Evolutionary conservation across 1,140 invertebrate genomes (phyloP).

Genomic region (Hesperophylax magnus): DNA sequence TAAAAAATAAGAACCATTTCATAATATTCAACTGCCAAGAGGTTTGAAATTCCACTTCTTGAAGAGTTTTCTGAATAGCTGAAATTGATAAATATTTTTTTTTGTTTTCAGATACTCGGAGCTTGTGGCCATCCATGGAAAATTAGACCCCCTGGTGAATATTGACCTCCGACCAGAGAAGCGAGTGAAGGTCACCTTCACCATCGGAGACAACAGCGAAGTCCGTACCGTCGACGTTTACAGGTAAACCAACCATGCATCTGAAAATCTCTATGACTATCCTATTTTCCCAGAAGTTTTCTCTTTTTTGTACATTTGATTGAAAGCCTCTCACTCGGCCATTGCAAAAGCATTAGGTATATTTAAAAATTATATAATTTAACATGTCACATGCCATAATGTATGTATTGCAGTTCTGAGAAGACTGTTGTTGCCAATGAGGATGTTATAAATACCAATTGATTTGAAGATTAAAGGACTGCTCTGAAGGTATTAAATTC

Average conservation of each 20-base stretch:
- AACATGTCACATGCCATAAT: background rate
- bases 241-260: constrained; percentile 60
- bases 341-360: too few relatives aligned
- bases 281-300: too few relatives aligned
- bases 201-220: constrained; percentile 82
- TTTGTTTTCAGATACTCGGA: constrained; percentile 80
- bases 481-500: constrained; percentile 8
- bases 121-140: constrained; percentile 85
- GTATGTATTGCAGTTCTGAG: background rate
- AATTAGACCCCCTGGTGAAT: constrained; percentile 88
- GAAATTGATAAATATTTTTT: background rate
- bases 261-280: too few relatives aligned
- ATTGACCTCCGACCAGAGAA: constrained; percentile 89
- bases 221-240: constrained; percentile 83
- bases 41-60: too few relatives aligned
- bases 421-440: background rate
- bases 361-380: too few relatives aligned
- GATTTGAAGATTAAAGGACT: background rate
- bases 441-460: background rate
- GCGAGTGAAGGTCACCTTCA: constrained; percentile 87
- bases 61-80: too few relatives aligned
- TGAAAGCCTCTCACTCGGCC: too few relatives aligned
- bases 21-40: too few relatives aligned
- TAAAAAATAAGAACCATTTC: too few relatives aligned
- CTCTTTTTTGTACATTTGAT: too few relatives aligned